phyloP scores from a whole-genome alignment of 2,888 invertebrate species.

The Ormyrus labotus region DNA sequence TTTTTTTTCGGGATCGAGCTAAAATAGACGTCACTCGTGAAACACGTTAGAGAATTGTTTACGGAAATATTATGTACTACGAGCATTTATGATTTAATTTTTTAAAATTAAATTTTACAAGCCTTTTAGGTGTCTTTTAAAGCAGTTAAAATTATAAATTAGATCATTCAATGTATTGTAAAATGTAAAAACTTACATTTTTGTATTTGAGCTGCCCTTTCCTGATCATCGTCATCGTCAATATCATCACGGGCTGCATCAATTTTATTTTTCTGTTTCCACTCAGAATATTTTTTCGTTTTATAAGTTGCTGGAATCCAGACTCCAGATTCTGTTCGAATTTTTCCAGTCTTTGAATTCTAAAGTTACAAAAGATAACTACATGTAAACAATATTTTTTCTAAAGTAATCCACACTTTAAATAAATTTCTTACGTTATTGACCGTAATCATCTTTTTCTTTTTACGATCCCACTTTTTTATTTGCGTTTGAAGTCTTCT shows the following conservation, averaged over 20 bases:
- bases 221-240: slow-evolving; percentile 76
- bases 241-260: slow-evolving; percentile 71
- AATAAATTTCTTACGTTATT: slow-evolving; percentile 77
- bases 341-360: slow-evolving; percentile 83
- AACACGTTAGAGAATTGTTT: too few species aligned
- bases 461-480: slow-evolving; percentile 94
- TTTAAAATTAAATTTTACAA: too few species aligned
- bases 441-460: slow-evolving; percentile 93
- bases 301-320: slow-evolving; percentile 97
- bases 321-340: slow-evolving; percentile 95
- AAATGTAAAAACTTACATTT: slow-evolving; percentile 63
- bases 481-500: slow-evolving; percentile 80
- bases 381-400: too few species aligned
- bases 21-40: too few species aligned
- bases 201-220: slow-evolving; percentile 68
- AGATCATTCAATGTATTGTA: background rate
- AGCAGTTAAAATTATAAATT: background rate
- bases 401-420: slow-evolving; percentile 49
- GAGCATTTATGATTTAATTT: too few species aligned
- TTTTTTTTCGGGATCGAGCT: too few species aligned
- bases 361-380: slow-evolving; percentile 62
- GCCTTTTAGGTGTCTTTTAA: too few species aligned
- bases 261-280: slow-evolving; percentile 87
- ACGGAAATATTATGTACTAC: too few species aligned
- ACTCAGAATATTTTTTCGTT: slow-evolving; percentile 90